Evolutionary conservation across 1,140 invertebrate species (phyloP).

Genomic region (Oryctes rhinoceros): DNA sequence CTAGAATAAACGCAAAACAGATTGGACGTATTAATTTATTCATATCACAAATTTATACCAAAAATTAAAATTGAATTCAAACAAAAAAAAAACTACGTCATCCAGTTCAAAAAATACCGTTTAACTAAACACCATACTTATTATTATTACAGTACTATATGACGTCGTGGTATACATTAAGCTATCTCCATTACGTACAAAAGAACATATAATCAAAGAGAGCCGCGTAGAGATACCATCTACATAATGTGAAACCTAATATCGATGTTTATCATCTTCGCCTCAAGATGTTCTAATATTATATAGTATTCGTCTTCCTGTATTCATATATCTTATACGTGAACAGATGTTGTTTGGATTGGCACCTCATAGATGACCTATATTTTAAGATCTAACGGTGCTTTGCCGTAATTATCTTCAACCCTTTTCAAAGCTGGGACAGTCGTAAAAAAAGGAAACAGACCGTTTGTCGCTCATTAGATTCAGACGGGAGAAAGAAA

Average conservation of each 20-base stretch:
- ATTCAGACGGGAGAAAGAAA: neutral
- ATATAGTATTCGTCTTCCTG: neutral
- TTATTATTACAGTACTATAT: neutral
- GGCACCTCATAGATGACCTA: slow-evolving; percentile 22
- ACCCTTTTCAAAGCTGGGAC: neutral
- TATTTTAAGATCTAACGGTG: slow-evolving; percentile 32
- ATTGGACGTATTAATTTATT: neutral
- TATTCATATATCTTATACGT: neutral
- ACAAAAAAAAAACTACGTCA: neutral
- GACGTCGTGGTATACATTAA: neutral
- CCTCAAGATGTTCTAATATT: slow-evolving; percentile 22
- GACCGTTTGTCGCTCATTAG: slow-evolving; percentile 32
- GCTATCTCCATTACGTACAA: neutral
- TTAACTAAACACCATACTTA: neutral
- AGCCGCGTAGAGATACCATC: neutral
- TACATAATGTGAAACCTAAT: slow-evolving; percentile 9
- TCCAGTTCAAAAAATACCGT: neutral
- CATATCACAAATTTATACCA: neutral
- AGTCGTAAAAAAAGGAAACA: slow-evolving; percentile 12
- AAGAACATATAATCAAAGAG: neutral
- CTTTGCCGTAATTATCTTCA: neutral
- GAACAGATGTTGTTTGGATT: slow-evolving; percentile 25
- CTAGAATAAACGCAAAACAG: neutral
- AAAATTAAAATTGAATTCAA: neutral
- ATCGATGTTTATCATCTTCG: slow-evolving; percentile 18